Conservation (phyloP, 2,113 vertebrate species). For the Prietella phreatophila region DNA sequence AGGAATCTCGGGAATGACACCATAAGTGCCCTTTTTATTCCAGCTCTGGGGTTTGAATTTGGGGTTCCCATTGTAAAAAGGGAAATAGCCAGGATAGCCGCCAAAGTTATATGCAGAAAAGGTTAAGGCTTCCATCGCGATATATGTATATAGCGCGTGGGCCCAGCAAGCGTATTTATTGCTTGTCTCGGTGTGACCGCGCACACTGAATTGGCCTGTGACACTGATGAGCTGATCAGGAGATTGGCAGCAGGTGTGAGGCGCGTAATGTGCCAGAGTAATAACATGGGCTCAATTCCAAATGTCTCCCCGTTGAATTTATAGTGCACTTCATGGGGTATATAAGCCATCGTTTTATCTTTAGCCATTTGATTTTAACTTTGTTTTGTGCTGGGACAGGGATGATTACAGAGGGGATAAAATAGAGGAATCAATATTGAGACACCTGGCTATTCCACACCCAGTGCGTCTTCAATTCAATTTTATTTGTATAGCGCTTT, state of each 20-base stretch:
- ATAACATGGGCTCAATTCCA: constrained; percentile 14
- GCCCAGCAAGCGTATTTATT: constrained; percentile 20
- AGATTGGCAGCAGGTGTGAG: constrained; percentile 26
- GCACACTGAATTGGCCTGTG: not conserved
- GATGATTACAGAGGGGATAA: not conserved
- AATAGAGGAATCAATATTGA: not conserved
- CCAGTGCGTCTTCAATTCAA: too few relatives aligned
- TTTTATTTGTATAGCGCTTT: too few relatives aligned
- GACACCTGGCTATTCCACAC: not conserved
- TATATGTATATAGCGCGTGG: rapidly evolving
- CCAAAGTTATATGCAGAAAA: constrained; percentile 62
- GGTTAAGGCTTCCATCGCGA: constrained; percentile 80
- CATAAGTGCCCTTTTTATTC: constrained; percentile 66
- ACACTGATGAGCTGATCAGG: constrained; percentile 1
- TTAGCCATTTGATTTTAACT: not conserved
- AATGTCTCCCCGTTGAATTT: not conserved
- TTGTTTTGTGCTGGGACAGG: not conserved
- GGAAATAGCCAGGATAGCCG: constrained; percentile 60
- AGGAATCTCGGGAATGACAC: constrained; percentile 62
- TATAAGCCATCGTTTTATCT: not conserved
- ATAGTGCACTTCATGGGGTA: not conserved
- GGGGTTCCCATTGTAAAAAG: constrained; percentile 55
- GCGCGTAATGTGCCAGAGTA: not conserved
- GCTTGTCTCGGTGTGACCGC: not conserved
- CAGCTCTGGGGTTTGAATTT: constrained; percentile 67